Base-by-base conservation (phyloP, 1,140 invertebrate species). In the Muscidifurax raptorellus region DNA sequence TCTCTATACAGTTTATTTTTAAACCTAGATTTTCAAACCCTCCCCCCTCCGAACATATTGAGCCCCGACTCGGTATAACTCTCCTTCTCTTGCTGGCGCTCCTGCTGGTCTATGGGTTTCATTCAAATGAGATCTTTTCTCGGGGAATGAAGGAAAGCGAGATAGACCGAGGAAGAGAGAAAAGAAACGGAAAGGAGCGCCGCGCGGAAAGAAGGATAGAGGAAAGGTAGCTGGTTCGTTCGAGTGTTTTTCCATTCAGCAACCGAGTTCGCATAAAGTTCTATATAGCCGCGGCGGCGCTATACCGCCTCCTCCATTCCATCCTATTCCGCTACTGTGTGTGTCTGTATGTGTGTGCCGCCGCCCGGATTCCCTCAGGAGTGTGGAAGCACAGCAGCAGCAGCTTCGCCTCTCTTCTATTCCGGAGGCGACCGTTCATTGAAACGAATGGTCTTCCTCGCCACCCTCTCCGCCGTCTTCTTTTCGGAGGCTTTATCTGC, bases 211-310 rank as follows among this genome's bases (percentile, higher is more conserved):
- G 69, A 80, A 7, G 75, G 22, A 59, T 59, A 83, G 44, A 80
- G 32, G 76, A 85, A 85, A 64, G 47, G 59, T 74, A 64, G 47
- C 32, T 89, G 85, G 88, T 88, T 86, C 85, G 86, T 87, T 90
- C 87, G 88, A 90, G 88, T 91, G 89, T 91, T 91, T 91, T 90
- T 91, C 88, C 91, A 90, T 90, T 89, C 88, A 91, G 88, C 89
- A 83, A 88, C 47, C 69, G 88, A 88, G 86, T 88, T 90, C 88
- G 87, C 89, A 90, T 89, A 90, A 91, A 91, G 88, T 91, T 89
- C 89, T 90, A 91, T 89, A 89, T 90, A 89, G 84, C 64, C n/a
- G 13, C 47, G 22, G 18, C 6, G 28, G 12, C 36, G 52, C 52
- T 59, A 47, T 47, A 59, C 52, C 52, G 22, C 59, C 59, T 78